phyloP scores from a whole-genome alignment of 2,113 vertebrate genomes.

The Centropus unirufus region DNA sequence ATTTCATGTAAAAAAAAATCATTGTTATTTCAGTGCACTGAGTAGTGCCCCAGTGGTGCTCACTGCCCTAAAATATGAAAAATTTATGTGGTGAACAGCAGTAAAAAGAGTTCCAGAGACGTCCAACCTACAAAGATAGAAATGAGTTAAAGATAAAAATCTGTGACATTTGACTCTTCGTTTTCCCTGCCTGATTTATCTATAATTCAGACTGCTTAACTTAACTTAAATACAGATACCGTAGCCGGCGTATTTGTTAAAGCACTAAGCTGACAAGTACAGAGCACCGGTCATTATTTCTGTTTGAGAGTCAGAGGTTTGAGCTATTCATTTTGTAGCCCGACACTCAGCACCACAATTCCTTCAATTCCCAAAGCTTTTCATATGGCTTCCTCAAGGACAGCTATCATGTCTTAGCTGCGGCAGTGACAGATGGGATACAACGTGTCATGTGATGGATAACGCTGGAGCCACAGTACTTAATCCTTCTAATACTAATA shows the following conservation, averaged over 20 bases:
- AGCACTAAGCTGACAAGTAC: slow-evolving; percentile 80
- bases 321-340: slow-evolving; percentile 76
- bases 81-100: slow-evolving; percentile 23
- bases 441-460: slow-evolving; percentile 86
- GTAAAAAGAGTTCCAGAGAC: neutral
- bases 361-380: slow-evolving; percentile 82
- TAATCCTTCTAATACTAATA: slow-evolving; percentile 89
- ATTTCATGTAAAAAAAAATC: neutral
- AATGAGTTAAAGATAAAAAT: slow-evolving; percentile 48
- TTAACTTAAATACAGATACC: slow-evolving; percentile 62
- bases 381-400: slow-evolving; percentile 78
- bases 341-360: slow-evolving; percentile 74
- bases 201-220: slow-evolving; percentile 45
- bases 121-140: neutral
- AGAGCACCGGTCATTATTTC: slow-evolving; percentile 74
- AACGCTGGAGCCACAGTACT: slow-evolving; percentile 80
- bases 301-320: slow-evolving; percentile 72
- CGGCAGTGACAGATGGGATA: slow-evolving; percentile 82
- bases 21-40: neutral
- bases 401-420: slow-evolving; percentile 75
- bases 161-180: neutral
- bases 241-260: slow-evolving; percentile 47
- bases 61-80: neutral
- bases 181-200: slow-evolving; percentile 43
- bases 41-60: neutral